Percentiles rank a stretch among this genome's conserved stretches.
Conservation (phyloP, 2,113 vertebrate species). For the Microcebus griseorufus region DNA sequence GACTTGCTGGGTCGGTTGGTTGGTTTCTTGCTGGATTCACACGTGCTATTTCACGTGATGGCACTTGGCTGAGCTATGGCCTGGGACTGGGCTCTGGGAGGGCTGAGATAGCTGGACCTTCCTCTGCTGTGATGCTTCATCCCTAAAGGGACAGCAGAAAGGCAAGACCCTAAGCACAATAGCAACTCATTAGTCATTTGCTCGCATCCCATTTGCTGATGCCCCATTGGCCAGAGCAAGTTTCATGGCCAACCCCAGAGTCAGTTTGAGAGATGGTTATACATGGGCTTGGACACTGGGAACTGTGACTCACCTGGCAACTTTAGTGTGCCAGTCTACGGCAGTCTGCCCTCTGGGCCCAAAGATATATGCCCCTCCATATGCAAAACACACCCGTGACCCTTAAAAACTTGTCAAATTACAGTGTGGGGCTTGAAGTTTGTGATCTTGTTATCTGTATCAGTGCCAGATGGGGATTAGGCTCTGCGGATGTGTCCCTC, state of each 20-base stretch:
- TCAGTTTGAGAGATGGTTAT: neutral
- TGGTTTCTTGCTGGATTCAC: neutral
- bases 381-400: neutral
- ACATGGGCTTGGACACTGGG: rapidly evolving
- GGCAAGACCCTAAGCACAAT: neutral
- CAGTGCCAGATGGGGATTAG: rapidly evolving
- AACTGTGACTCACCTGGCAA: neutral
- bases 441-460: neutral
- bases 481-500: neutral
- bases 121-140: neutral
- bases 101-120: neutral
- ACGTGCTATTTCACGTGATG: rapidly evolving
- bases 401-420: neutral
- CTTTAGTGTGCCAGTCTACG: too few species aligned
- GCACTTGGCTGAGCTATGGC: too few species aligned
- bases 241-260: neutral
- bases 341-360: neutral
- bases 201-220: neutral
- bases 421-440: rapidly evolving
- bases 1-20: neutral
- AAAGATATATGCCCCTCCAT: rapidly evolving
- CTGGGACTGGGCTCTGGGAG: rapidly evolving
- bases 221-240: neutral
- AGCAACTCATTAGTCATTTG: neutral
- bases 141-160: neutral